Evolutionary conservation across 2,888 invertebrate species (phyloP), one percentile per base, ranked within the genome.

Genomic region (Agrilus cyanescens): DNA sequence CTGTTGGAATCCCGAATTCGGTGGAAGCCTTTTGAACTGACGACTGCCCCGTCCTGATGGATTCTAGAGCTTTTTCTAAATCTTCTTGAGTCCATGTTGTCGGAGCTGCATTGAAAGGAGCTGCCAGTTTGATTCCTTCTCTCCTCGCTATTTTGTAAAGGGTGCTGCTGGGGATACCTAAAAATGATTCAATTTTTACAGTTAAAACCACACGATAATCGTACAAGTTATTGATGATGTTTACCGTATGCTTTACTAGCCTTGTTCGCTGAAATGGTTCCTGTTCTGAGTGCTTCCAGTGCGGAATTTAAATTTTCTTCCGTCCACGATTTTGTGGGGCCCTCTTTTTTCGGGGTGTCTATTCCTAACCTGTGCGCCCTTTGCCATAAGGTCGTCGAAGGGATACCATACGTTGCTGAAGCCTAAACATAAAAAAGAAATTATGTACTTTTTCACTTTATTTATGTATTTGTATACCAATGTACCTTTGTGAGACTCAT

Each of bases 341-440:
- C 87, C 61, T 89, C 89, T 68, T 87, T 87, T 71, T 90, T 90
- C 45, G 89, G 89, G 48, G 89, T 90, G 67, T 88, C 88, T 63
- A 90, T 90, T 52, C 89, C 89, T 59, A 88, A 70, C 42, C 87
- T 75, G 67, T 89, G 89, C 29, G 90, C 90, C 53, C 89, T 75
- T 68, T 90, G 89, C 90, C 90, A 90, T 31, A 90, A 72, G 12
- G 89, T 90, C 39, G 90, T 90, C 42, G 89, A 88, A 40, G 90
- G 90, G 59, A 90, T 90, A 52, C 89, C 88, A 65, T 82, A 90
- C 15, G 82, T 82, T 34, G 87, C 81, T 53, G 85, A 82, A 41
- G 86, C 82, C 77, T 77, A 57, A 6, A 49, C 52, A 38, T 39
- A 34, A 41, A 12, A 12, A 38, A 37, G 4, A 12, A 5, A 4